Percentiles rank a stretch among this genome's conserved stretches.
phyloP scores from a whole-genome alignment of 2,113 vertebrate species.

The Cyrtonyx montezumae region DNA sequence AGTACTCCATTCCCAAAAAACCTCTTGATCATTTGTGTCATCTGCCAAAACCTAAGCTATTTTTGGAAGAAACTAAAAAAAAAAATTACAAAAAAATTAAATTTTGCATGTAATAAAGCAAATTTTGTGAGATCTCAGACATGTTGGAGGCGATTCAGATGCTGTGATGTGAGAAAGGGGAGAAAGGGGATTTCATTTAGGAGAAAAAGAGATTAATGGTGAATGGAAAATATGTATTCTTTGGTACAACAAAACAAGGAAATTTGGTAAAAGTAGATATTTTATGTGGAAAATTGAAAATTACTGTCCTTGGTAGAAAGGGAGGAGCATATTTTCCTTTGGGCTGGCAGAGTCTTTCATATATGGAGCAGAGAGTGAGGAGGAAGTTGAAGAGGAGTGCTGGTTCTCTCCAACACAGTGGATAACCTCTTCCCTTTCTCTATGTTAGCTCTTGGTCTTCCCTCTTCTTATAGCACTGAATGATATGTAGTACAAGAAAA shows the following conservation, averaged over 20 bases:
- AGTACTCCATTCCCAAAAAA: neutral
- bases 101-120: neutral
- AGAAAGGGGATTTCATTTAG: neutral
- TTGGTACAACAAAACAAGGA: neutral
- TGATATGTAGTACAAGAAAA: neutral
- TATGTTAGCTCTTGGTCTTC: neutral
- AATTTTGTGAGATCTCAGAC: neutral
- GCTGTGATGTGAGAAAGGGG: neutral
- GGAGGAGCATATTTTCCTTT: neutral
- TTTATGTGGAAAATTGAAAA: neutral
- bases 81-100: neutral
- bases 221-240: neutral
- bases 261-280: neutral
- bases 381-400: neutral
- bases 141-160: neutral
- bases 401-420: neutral
- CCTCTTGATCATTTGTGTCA: neutral
- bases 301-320: neutral
- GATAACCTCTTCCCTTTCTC: neutral
- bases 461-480: neutral
- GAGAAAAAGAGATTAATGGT: neutral
- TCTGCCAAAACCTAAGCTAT: fast-evolving
- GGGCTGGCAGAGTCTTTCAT: neutral
- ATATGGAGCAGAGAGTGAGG: neutral
- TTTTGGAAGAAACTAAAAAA: too few species aligned